Evolutionary conservation across 2,113 vertebrate genomes (phyloP).

Genomic region (Syngnathoides biaculeatus): DNA sequence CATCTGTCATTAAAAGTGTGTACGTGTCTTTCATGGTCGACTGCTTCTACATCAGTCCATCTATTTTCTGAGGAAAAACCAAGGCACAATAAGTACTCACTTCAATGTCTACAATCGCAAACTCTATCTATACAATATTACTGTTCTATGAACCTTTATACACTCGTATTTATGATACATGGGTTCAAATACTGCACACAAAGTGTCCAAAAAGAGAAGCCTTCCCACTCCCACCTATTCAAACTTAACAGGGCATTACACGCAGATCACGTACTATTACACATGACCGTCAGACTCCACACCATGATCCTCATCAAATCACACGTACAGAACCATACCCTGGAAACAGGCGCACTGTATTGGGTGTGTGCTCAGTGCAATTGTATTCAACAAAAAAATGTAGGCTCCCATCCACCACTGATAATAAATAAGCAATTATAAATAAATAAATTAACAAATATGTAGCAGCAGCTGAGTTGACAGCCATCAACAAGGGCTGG

Average conservation of each 20-base stretch:
- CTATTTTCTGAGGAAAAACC: conserved; percentile 8
- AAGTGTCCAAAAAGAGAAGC: neutral
- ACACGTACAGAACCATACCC: neutral
- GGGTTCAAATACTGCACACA: neutral
- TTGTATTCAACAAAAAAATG: neutral
- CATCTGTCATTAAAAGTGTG: conserved; percentile 59
- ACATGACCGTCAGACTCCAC: neutral
- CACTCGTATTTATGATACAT: neutral
- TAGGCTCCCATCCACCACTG: neutral
- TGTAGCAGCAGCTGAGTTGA: neutral
- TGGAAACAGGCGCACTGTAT: neutral
- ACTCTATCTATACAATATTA: neutral
- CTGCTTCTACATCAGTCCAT: conserved; percentile 30
- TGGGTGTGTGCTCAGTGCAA: neutral
- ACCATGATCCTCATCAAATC: neutral
- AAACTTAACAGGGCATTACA: neutral
- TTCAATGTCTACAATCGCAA: neutral
- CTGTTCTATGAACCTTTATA: neutral
- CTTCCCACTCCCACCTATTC: neutral
- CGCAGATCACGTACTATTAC: neutral
- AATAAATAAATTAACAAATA: neutral
- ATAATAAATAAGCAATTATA: neutral
- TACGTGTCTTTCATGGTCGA: conserved; percentile 48
- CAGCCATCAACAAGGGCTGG: neutral
- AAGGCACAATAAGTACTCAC: conserved; percentile 15